A percentile compares a stretch with the other conserved stretches of the same genome.
Evolutionary conservation across 1,140 invertebrate genomes (phyloP).

Genomic region (Drosophila jambulina): DNA sequence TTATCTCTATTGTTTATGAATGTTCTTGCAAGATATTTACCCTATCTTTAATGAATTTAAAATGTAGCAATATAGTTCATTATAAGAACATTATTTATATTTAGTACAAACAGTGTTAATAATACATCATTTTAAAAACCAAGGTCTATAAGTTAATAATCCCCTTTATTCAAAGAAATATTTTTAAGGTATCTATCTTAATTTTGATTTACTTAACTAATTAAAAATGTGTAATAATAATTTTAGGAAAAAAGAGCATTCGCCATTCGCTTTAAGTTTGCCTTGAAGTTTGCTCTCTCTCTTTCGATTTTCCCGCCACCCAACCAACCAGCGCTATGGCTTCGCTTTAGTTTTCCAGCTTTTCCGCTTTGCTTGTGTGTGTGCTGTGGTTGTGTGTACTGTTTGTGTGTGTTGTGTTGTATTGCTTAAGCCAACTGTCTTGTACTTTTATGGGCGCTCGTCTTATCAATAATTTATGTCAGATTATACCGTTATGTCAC

Average conservation of each 20-base stretch:
- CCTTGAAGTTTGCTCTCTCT: not conserved
- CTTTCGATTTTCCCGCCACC: constrained; percentile 24
- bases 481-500: constrained; percentile 85
- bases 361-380: constrained; percentile 13
- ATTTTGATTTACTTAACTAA: not conserved
- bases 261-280: constrained; percentile 4
- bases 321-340: constrained; percentile 1
- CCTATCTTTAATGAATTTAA: not conserved
- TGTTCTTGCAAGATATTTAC: not conserved
- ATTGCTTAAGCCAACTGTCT: constrained; percentile 78
- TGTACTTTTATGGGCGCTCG: constrained; percentile 82
- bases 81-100: too few relatives aligned
- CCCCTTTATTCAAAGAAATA: too few relatives aligned
- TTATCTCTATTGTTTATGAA: not conserved
- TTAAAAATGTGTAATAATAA: not conserved
- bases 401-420: constrained; percentile 27
- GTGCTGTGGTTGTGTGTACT: not conserved
- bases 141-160: too few relatives aligned
- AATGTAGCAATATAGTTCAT: too few relatives aligned
- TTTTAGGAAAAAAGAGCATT: constrained; percentile 1
- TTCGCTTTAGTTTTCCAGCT: constrained; percentile 47
- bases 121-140: too few relatives aligned
- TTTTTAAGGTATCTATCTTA: not conserved
- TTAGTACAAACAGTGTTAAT: too few relatives aligned
- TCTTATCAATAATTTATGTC: constrained; percentile 85